Conservation (phyloP, 2,888 invertebrate genomes). For the Nycteola revayana region DNA sequence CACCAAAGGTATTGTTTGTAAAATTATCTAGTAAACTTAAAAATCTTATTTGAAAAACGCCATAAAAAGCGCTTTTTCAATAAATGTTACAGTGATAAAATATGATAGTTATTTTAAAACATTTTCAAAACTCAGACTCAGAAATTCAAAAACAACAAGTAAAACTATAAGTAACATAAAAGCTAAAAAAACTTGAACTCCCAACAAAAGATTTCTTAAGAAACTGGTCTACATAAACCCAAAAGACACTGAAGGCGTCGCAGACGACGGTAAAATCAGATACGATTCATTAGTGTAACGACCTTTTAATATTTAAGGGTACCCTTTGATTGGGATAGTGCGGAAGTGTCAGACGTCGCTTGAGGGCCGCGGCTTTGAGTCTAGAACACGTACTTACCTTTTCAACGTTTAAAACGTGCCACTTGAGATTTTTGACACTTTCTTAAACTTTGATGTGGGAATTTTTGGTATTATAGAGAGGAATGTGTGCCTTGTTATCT, state of each 20-base stretch:
- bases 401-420: constrained; percentile 38
- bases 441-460: constrained; percentile 28
- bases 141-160: background rate
- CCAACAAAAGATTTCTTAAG: constrained; percentile 58
- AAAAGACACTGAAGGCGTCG: constrained; percentile 61
- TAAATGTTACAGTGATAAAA: no score
- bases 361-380: constrained; percentile 49
- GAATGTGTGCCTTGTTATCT: no score
- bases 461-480: no score
- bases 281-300: constrained; percentile 82
- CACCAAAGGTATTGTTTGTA: no score
- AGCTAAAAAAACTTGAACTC: constrained; percentile 25
- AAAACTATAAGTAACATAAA: constrained; percentile 14
- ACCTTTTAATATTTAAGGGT: constrained; percentile 77
- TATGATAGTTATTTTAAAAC: no score
- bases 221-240: constrained; percentile 53
- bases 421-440: constrained; percentile 49
- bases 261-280: constrained; percentile 72
- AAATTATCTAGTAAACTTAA: no score
- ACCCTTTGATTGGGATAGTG: constrained; percentile 72
- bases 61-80: no score
- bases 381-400: constrained; percentile 40
- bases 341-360: constrained; percentile 65
- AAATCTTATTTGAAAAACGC: no score
- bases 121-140: no score